Conservation (phyloP, 2,888 invertebrate genomes). For the Rhaphigaster nebulosa region DNA sequence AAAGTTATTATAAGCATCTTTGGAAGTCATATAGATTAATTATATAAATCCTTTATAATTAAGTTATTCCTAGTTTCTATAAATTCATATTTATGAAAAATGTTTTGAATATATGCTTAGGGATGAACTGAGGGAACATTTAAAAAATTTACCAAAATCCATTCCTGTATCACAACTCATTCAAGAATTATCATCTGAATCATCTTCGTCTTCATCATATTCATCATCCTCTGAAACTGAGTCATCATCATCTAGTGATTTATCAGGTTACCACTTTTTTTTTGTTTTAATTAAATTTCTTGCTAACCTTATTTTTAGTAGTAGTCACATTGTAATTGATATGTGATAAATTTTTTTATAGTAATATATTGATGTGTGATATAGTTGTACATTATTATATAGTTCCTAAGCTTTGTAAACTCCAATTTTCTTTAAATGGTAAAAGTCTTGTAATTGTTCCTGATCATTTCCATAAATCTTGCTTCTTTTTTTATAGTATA, state of each 20-base stretch:
- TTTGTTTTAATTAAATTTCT: neutral
- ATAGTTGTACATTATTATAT: too few relatives aligned
- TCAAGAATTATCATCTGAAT: constrained; percentile 68
- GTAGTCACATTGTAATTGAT: too few relatives aligned
- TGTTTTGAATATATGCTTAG: constrained; percentile 63
- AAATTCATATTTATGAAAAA: constrained; percentile 9
- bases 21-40: neutral
- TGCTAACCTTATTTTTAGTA: too few relatives aligned
- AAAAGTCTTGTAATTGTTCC: too few relatives aligned
- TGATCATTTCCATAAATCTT: too few relatives aligned
- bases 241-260: constrained; percentile 24
- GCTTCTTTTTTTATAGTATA: too few relatives aligned
- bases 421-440: too few relatives aligned
- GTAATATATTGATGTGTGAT: too few relatives aligned
- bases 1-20: too few relatives aligned
- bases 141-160: constrained; percentile 81
- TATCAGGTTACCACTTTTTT: constrained; percentile 29
- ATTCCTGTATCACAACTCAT: constrained; percentile 68
- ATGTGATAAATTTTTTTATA: too few relatives aligned
- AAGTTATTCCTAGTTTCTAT: neutral
- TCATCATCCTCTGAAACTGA: constrained; percentile 64
- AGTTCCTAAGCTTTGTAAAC: too few relatives aligned
- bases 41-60: neutral
- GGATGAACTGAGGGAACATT: constrained; percentile 89
- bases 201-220: constrained; percentile 67